Evolutionary conservation across 2,888 invertebrate genomes (phyloP).

Genomic region (Plusia festucae): DNA sequence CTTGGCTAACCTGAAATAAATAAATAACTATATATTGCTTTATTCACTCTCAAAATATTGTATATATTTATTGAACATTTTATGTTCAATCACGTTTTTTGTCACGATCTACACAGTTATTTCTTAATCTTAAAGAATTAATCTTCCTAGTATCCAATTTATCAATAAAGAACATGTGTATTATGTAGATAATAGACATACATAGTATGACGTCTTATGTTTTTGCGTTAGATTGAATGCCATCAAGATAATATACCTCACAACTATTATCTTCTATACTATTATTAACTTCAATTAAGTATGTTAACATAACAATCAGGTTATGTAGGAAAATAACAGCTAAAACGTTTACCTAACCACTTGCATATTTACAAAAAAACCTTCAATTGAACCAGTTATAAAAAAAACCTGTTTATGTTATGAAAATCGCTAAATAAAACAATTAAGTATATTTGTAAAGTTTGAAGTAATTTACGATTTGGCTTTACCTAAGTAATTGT

Average conservation of each 20-base stretch:
- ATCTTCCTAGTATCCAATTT: not conserved
- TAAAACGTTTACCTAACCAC: not conserved
- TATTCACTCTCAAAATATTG: too few species aligned
- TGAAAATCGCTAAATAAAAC: not conserved
- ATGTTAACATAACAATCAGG: conserved; percentile 3
- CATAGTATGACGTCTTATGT: conserved; percentile 1
- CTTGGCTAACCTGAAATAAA: too few species aligned
- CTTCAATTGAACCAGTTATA: not conserved
- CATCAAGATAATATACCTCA: conserved; percentile 15
- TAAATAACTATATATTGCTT: too few species aligned
- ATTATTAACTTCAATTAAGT: conserved; percentile 11
- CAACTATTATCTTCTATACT: conserved; percentile 14
- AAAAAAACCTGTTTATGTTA: not conserved
- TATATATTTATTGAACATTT: too few species aligned
- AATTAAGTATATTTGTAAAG: too few species aligned
- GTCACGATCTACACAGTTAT: too few species aligned
- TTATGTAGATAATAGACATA: not conserved
- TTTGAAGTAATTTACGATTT: too few species aligned
- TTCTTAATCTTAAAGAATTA: too few species aligned
- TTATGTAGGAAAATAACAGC: conserved; percentile 6
- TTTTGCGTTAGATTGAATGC: conserved; percentile 22
- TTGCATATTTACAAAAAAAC: conserved; percentile 1
- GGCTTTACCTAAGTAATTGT: too few species aligned
- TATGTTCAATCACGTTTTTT: too few species aligned
- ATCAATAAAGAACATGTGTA: not conserved